Evolutionary conservation across 2,113 vertebrate species (phyloP).

Genomic region (Myotis yumanensis): DNA sequence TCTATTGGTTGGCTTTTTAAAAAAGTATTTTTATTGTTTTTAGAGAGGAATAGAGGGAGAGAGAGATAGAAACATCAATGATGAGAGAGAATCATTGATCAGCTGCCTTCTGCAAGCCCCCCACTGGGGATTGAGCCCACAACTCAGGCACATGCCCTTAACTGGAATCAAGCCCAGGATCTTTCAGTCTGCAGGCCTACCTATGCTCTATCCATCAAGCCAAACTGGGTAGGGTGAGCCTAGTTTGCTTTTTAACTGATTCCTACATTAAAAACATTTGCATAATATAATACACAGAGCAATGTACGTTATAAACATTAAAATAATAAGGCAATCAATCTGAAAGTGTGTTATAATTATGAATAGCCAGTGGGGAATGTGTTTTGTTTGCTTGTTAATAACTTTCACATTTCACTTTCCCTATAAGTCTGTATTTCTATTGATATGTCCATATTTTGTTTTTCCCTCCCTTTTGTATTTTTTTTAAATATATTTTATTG

Average conservation of each 20-base stretch:
- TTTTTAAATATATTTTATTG: neutral
- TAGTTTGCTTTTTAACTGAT: neutral
- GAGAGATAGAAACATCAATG: no score
- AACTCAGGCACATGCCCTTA: no score
- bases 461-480: neutral
- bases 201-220: no score
- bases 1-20: no score
- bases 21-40: no score
- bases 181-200: no score
- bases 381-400: neutral
- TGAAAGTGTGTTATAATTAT: neutral
- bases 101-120: no score
- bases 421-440: neutral
- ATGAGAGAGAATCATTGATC: no score
- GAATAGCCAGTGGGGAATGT: neutral
- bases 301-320: neutral
- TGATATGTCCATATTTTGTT: neutral
- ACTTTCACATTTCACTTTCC: neutral
- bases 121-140: no score
- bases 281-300: neutral
- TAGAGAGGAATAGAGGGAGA: no score
- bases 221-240: neutral
- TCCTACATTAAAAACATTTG: neutral
- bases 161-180: no score
- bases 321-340: neutral